Base-by-base conservation (phyloP, 2,888 invertebrate species). In the Pammene aurita region DNA sequence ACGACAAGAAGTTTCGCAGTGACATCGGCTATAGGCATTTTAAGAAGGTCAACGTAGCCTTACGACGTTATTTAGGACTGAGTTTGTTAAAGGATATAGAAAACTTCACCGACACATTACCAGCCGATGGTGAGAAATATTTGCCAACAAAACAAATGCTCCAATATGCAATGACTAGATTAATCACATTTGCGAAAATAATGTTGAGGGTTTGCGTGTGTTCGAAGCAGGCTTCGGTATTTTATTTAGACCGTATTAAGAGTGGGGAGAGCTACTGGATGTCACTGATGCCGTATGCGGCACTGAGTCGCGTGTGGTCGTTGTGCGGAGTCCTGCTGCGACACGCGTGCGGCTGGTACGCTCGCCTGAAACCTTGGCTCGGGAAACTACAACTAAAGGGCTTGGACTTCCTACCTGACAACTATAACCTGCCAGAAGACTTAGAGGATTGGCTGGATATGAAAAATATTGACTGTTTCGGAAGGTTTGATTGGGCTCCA, bases 141-240 rank as follows among this genome's bases (percentile, higher is more conserved):
- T 83, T 94, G 58, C 94, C 94, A n/a, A 93, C 94, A 5, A 87
- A 84, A 72, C 94, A 95, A 82, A 94, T 94, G 93, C 75, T 94
- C 11, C 86, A 94, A 76, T 94, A 92, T 84, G 74, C 94, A 18
- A 79, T 95, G 57, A 79, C 93, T 1, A 88, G 92, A 76, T 82
- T 93, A 5, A 92, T 94, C 74, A 86, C 94, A 55, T 94, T 94
- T 79, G 86, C 93, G 0, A 94, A 93, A 78, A 80, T 95, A 16
- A 93, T 94, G 89, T 75, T 87, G 44, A 85, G 94, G 71, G 81
- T 94, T 55, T 89, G 90, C 74, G 78, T 89, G 7, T 90, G 89
- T 71, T 88, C 94, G 0, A 90, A 86, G 75, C 83, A 87, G 75
- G 86, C 94, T 61, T 93, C 91, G 34, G 76, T 91, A 52, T 93